Conservation (phyloP, 2,113 vertebrate genomes). For the Prunella fulvescens region DNA sequence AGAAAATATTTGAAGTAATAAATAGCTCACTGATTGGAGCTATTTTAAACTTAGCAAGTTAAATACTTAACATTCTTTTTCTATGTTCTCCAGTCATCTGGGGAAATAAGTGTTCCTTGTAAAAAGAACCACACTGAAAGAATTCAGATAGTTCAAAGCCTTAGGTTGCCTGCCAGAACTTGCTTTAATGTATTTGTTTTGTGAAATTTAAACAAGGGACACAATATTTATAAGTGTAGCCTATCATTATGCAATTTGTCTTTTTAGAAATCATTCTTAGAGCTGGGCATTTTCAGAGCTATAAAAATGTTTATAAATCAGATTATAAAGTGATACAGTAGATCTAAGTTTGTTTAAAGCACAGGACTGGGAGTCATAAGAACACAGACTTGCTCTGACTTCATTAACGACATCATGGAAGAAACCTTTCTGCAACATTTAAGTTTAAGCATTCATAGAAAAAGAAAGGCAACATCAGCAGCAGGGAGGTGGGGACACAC, state of each 20-base stretch:
- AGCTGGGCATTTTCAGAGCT: not conserved
- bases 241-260: slow-evolving; percentile 16
- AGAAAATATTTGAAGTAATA: slow-evolving; percentile 59
- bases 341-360: not conserved
- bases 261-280: slow-evolving; percentile 2
- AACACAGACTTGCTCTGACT: not conserved
- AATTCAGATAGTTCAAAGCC: slow-evolving; percentile 35
- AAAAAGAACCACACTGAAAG: slow-evolving; percentile 46
- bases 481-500: not conserved
- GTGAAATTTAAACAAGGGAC: slow-evolving; percentile 13
- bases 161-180: slow-evolving; percentile 5
- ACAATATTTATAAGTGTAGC: not conserved
- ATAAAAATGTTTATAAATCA: not conserved
- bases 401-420: not conserved
- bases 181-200: slow-evolving; percentile 17
- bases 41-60: slow-evolving; percentile 65
- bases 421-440: not conserved
- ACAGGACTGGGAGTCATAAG: not conserved
- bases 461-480: not conserved
- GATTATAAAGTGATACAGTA: not conserved
- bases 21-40: slow-evolving; percentile 51
- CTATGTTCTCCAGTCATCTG: slow-evolving; percentile 34
- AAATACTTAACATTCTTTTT: slow-evolving; percentile 58
- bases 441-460: not conserved
- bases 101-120: slow-evolving; percentile 49